A percentile compares a stretch with the other conserved stretches of the same genome.
Evolutionary conservation across 2,113 vertebrate genomes (phyloP).

Genomic region (Syngnathus floridae): DNA sequence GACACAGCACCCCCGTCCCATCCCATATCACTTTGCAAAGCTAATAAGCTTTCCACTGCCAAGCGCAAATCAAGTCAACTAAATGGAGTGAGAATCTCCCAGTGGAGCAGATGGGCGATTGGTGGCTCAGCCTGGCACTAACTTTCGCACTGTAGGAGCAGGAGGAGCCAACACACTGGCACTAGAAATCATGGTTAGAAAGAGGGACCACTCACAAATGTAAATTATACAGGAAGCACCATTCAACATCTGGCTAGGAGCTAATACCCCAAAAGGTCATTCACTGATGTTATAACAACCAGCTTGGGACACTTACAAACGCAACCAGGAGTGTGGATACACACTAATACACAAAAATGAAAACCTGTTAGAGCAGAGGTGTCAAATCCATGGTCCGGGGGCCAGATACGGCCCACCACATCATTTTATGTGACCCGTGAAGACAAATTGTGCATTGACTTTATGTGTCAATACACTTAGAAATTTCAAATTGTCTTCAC

Average conservation of each 20-base stretch:
- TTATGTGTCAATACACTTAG: too few species aligned
- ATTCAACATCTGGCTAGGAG: constrained; percentile 58
- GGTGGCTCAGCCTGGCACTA: constrained; percentile 63
- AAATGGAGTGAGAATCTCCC: constrained; percentile 60
- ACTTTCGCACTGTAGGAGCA: constrained; percentile 49
- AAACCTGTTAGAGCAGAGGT: too few species aligned
- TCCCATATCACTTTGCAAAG: constrained; percentile 47
- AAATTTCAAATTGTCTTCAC: too few species aligned
- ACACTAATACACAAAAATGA: too few species aligned
- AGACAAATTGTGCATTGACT: too few species aligned
- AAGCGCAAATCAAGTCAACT: constrained; percentile 57
- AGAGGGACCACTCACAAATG: constrained; percentile 40
- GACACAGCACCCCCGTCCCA: not conserved
- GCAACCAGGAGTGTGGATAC: not conserved
- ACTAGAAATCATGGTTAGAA: constrained; percentile 34
- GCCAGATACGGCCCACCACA: too few species aligned
- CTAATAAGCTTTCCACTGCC: constrained; percentile 51
- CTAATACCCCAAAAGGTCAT: constrained; percentile 1
- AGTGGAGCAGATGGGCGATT: constrained; percentile 68
- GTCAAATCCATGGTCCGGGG: too few species aligned
- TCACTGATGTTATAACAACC: not conserved
- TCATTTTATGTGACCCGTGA: too few species aligned
- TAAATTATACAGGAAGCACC: constrained; percentile 36
- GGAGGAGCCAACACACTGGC: constrained; percentile 47
- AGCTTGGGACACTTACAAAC: not conserved